phyloP scores from a whole-genome alignment of 2,888 invertebrate genomes.

The Agonopterix heracliana region DNA sequence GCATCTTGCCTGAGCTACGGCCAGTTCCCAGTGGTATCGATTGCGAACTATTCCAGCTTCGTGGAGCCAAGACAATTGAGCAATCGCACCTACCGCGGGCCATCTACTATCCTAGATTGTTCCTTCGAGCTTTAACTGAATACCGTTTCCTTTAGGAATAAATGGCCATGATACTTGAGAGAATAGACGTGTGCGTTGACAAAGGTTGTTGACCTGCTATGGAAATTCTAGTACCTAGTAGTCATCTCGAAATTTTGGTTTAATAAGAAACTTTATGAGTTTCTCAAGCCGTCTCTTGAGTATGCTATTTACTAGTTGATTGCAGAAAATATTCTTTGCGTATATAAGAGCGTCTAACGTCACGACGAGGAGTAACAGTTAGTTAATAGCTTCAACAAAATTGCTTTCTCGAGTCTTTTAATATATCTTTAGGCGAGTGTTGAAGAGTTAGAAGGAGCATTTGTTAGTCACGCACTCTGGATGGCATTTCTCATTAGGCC shows the following conservation, averaged over 20 bases:
- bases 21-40: slow-evolving; percentile 31
- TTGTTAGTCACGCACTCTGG: slow-evolving; percentile 50
- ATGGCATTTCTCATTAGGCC: slow-evolving; percentile 62
- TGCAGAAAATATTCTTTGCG: neutral
- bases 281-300: no score
- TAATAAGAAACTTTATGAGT: no score
- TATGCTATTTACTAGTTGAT: no score
- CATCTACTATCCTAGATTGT: slow-evolving; percentile 41
- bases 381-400: slow-evolving; percentile 24
- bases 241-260: no score
- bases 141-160: neutral
- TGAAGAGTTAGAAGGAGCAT: slow-evolving; percentile 30
- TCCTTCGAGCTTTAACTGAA: slow-evolving; percentile 33
- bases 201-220: neutral
- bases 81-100: slow-evolving; percentile 42
- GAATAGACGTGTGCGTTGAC: no score
- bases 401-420: slow-evolving; percentile 29
- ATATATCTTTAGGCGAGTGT: slow-evolving; percentile 20
- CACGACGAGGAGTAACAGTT: slow-evolving; percentile 14
- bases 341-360: slow-evolving; percentile 1
- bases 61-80: slow-evolving; percentile 47
- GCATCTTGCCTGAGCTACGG: slow-evolving; percentile 8
- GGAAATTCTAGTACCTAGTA: neutral
- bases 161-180: no score
- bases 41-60: slow-evolving; percentile 28